Evolutionary conservation across 1,140 invertebrate species (phyloP).

Genomic region (Laupala kohalensis): DNA sequence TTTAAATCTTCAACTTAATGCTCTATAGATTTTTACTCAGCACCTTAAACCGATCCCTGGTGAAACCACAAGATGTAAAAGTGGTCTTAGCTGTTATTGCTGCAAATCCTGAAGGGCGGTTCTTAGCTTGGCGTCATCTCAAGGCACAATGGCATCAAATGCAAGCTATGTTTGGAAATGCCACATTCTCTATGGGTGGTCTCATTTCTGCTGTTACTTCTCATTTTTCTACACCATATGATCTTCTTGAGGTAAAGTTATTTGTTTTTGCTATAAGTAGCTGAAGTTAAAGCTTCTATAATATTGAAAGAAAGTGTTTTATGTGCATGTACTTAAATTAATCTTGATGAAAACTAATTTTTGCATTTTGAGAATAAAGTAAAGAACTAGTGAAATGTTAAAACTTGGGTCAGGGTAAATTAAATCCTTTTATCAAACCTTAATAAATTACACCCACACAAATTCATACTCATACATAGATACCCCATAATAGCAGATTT

Average conservation of each 20-base stretch:
- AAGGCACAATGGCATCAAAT: conserved; percentile 57
- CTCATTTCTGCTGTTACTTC: conserved; percentile 54
- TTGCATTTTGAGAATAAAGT: too few species aligned
- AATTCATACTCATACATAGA: too few species aligned
- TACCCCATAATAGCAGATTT: too few species aligned
- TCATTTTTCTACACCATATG: conserved; percentile 55
- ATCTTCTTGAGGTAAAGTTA: conserved; percentile 50
- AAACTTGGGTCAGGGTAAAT: too few species aligned
- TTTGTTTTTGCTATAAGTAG: too few species aligned
- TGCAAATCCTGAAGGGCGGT: conserved; percentile 52
- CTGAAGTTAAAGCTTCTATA: too few species aligned
- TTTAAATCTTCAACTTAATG: background rate
- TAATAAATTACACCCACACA: too few species aligned
- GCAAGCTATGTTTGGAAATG: conserved; percentile 47
- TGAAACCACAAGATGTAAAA: conserved; percentile 55
- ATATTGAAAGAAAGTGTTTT: too few species aligned
- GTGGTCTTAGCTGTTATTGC: conserved; percentile 52
- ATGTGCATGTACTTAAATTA: too few species aligned
- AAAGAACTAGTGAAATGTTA: too few species aligned
- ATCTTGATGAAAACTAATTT: too few species aligned
- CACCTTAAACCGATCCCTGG: conserved; percentile 45
- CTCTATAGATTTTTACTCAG: conserved; percentile 43
- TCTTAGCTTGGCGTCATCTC: conserved; percentile 64
- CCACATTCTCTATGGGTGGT: conserved; percentile 50
- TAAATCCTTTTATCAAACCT: too few species aligned